Conservation (phyloP, 2,888 invertebrate species). For the Ophion ventricosus region DNA sequence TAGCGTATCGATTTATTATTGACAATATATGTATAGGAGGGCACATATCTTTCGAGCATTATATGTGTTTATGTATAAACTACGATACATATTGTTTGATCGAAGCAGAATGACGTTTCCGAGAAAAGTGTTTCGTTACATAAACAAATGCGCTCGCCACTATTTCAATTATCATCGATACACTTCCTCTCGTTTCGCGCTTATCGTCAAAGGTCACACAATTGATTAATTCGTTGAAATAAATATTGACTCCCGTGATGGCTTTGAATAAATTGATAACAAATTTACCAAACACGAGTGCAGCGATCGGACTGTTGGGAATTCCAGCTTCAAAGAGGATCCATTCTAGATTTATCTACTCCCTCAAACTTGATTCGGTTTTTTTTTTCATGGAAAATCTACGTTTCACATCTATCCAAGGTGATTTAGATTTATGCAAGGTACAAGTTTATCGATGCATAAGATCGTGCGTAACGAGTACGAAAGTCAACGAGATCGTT, state of each 20-base stretch:
- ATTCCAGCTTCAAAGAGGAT: no score
- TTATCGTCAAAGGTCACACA: conserved; percentile 47
- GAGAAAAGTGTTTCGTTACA: conserved; percentile 13
- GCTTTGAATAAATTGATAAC: conserved; percentile 19
- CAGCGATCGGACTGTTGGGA: background rate
- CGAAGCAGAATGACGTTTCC: conserved; percentile 16
- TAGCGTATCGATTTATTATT: conserved; percentile 4
- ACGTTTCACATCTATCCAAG: no score
- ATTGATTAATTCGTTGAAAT: conserved; percentile 59
- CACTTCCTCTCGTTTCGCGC: background rate
- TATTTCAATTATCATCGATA: conserved; percentile 46
- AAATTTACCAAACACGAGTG: background rate
- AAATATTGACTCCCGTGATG: conserved; percentile 37
- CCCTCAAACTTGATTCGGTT: background rate
- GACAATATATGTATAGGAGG: background rate
- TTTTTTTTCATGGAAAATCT: background rate
- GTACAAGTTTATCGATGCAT: no score
- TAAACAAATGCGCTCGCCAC: conserved; percentile 29
- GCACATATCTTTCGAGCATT: background rate
- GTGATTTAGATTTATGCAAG: no score
- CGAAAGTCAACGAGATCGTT: no score
- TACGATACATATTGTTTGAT: conserved; percentile 2
- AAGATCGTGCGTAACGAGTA: no score
- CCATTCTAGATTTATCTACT: background rate
- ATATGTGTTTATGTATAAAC: background rate